Base-by-base conservation (phyloP, 2,797 vertebrate genomes). In the Microctenopoma steveboyesi region DNA sequence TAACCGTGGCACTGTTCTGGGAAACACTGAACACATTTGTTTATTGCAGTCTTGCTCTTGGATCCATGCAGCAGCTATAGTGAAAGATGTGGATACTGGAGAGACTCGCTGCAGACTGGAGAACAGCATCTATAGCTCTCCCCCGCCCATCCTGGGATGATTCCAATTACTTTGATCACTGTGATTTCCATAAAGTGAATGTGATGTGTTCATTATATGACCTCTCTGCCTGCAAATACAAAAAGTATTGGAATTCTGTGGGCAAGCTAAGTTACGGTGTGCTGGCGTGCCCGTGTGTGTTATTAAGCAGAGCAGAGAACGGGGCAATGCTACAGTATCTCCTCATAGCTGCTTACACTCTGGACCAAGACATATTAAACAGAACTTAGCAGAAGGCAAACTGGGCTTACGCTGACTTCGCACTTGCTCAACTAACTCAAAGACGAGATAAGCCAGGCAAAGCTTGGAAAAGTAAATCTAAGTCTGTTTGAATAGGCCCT, bases 401-500 rank as follows among this genome's bases (percentile, higher is more conserved):
- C 62, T 78, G 64, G 57, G 46, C 66, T 88, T 79, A 59, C 18
- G 88, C 91, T 91, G 91, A 92, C 67, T 91, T 72, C 74, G 89
- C 89, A 91, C 74, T 87, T 88, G 77, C 75, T 84, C 69, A 88
- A 87, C 83, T 84, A 86, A 89, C 83, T 85, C 79, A 2, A 81
- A 80, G 84, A 86, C 81, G 74, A 84, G 88, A 89, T 86, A 91
- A 90, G 84, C 85, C 77, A 78, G 80, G 75, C 59, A 71, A 78
- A 86, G 81, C 86, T 82, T 45, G 67, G 78, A 67, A 85, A 88
- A 91, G 76, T 87, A 87, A 89, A 88, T 89, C 87, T 89, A 72
- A 78, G 66, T 69, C 72, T 85, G 90, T 81, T 89, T 90, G 87
- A 93, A 87, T 88, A 91, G 91, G 78, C 83, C 67, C 62, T 77